These are phyloP conservation scores for Leptobrachium ailaonicum DNA, from an alignment of 2,113 vertebrate genomes.

Conservation along the genomic window DNA sequence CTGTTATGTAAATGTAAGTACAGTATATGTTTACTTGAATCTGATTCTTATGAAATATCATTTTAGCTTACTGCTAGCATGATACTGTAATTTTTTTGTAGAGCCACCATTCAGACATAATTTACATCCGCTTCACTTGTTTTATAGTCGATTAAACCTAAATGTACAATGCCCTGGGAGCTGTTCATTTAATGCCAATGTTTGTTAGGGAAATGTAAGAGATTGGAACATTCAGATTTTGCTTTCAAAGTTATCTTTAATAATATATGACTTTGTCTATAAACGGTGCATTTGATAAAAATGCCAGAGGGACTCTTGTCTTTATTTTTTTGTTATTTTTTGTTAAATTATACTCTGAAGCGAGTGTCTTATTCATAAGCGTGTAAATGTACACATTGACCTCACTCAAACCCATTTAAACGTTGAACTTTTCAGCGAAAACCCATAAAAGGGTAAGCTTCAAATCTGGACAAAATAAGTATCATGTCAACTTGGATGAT, in stretches of 20 bases:
- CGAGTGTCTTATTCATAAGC: background rate
- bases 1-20: no score
- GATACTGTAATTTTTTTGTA: background rate
- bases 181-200: conserved; percentile 1
- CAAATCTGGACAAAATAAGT: no score
- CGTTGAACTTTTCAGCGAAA: no score
- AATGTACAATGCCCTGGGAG: background rate
- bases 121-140: conserved; percentile 4
- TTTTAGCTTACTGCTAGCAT: background rate
- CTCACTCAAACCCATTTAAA: background rate
- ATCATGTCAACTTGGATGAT: no score
- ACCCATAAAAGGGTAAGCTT: no score
- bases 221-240: background rate
- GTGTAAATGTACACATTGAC: background rate
- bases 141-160: conserved; percentile 14
- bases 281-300: conserved; percentile 12
- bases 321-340: background rate
- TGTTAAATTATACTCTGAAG: background rate
- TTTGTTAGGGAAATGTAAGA: conserved; percentile 15
- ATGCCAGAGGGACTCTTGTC: conserved; percentile 12
- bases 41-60: background rate
- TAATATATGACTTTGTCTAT: conserved; percentile 23
- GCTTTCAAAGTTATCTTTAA: conserved; percentile 8
- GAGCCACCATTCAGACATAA: conserved; percentile 1
- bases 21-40: no score